These are phyloP conservation scores for Hoplias malabaricus DNA, from an alignment of 2,113 vertebrate genomes.

Conservation along the genomic window DNA sequence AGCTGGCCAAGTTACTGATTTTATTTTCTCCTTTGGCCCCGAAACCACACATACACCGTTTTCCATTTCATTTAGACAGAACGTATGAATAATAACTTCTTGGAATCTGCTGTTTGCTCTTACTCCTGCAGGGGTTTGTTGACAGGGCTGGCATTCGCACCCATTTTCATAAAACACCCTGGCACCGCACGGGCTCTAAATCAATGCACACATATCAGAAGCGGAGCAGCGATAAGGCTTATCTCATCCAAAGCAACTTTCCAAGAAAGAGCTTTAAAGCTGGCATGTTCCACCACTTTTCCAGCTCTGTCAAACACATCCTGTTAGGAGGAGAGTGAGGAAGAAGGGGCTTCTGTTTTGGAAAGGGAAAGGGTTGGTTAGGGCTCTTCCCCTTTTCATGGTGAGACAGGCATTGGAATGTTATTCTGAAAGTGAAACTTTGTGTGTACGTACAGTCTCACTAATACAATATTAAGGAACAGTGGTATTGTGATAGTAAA, in stretches of 20 bases:
- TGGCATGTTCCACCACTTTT: conserved; percentile 31
- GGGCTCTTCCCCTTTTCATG: neutral
- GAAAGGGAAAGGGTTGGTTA: neutral
- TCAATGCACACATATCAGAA: conserved; percentile 8
- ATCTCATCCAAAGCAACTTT: conserved; percentile 35
- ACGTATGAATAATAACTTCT: neutral
- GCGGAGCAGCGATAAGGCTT: conserved; percentile 18
- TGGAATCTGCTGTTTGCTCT: neutral
- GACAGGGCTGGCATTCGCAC: neutral
- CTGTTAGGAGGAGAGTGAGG: conserved; percentile 32
- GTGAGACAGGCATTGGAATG: neutral
- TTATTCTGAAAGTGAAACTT: neutral
- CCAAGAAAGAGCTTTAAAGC: conserved; percentile 18
- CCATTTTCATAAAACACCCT: neutral
- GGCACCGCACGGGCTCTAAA: neutral
- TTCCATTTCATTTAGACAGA: conserved; percentile 12
- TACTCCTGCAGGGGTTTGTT: neutral
- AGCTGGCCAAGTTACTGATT: neutral
- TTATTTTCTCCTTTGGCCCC: neutral
- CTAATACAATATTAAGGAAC: neutral
- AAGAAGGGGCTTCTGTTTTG: neutral
- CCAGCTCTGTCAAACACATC: conserved; percentile 48
- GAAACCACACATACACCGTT: neutral
- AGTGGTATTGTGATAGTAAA: too few relatives aligned
- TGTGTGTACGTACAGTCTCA: neutral